phyloP scores from a whole-genome alignment of 2,888 invertebrate genomes.

The Harmothoe impar region DNA sequence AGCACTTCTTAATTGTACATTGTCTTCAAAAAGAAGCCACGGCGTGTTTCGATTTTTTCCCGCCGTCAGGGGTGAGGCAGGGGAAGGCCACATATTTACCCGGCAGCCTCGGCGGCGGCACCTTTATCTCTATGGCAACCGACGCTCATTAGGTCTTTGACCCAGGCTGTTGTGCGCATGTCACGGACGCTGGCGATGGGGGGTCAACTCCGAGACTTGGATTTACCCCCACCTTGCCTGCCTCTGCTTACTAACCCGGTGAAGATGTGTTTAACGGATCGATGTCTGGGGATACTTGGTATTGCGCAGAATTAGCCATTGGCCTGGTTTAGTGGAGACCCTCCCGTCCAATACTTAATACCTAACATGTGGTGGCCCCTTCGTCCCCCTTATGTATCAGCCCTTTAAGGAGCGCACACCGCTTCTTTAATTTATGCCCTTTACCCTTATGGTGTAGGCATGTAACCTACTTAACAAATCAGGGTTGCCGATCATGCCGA shows the following conservation, averaged over 20 bases:
- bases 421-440: no score
- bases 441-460: no score
- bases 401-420: no score
- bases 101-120: not conserved
- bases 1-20: conserved; percentile 40
- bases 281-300: no score
- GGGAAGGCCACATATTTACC: conserved; percentile 59
- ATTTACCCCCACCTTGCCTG: not conserved
- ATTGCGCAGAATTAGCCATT: no score
- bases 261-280: no score
- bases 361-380: no score
- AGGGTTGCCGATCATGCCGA: no score
- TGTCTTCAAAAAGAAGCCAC: conserved; percentile 49
- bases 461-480: no score
- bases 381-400: no score
- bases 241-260: not conserved
- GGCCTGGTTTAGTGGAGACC: no score
- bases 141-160: conserved; percentile 51
- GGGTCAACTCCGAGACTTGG: conserved; percentile 9
- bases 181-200: conserved; percentile 15
- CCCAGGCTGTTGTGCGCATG: conserved; percentile 7
- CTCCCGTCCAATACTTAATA: no score
- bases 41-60: not conserved
- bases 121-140: conserved; percentile 41
- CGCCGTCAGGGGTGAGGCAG: not conserved